phyloP scores from a whole-genome alignment of 1,140 invertebrate genomes.

The Gyrodactylus bullatarudis region DNA sequence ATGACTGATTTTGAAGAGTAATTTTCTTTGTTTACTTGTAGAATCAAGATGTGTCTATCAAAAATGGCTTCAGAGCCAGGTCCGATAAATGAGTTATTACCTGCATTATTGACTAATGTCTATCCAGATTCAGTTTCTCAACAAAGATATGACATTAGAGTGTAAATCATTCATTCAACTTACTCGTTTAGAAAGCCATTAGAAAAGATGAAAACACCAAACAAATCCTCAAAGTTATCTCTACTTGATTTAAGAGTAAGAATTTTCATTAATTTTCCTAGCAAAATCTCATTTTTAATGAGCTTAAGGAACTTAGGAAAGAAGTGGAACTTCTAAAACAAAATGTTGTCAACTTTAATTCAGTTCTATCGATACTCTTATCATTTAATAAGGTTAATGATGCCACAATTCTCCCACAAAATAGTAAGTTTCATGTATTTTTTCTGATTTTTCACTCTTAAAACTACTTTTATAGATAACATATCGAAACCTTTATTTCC shows the following conservation, averaged over 20 bases:
- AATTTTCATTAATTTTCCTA: neutral
- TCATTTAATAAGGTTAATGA: neutral
- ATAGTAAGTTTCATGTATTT: no score
- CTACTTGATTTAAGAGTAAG: neutral
- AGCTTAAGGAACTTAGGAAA: slow-evolving; percentile 5
- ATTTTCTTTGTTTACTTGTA: slow-evolving; percentile 9
- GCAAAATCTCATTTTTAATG: neutral
- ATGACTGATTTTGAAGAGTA: slow-evolving; percentile 10
- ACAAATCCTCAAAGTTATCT: neutral
- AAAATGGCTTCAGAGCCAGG: slow-evolving; percentile 2
- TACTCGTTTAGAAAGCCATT: no score
- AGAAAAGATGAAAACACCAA: neutral
- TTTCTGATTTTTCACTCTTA: no score
- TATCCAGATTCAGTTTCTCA: neutral
- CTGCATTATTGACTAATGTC: neutral
- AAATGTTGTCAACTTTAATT: slow-evolving; percentile 4
- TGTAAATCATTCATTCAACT: no score
- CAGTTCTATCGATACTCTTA: neutral
- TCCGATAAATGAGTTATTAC: neutral
- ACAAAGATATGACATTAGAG: neutral
- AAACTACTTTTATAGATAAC: no score
- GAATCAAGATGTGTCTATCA: slow-evolving; percentile 9
- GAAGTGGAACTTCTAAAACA: slow-evolving; percentile 12
- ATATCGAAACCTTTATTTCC: no score
- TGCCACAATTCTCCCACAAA: no score